Base-by-base conservation (phyloP, 1,140 invertebrate genomes). In the Phocides pigmalion region DNA sequence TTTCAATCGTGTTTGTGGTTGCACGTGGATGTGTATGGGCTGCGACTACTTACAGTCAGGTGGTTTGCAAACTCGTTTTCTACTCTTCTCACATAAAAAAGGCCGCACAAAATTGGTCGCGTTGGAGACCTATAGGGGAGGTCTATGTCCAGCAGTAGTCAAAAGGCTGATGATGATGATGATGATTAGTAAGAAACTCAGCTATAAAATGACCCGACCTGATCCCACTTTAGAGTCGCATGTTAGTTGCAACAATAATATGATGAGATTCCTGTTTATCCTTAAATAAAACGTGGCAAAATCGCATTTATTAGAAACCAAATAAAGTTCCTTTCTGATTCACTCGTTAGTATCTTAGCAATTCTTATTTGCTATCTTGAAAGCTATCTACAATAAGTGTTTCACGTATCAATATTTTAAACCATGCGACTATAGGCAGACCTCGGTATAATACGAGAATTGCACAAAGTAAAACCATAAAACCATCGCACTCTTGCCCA, bases 401-500 rank as follows among this genome's bases (percentile, higher is more conserved):
- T 54, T 47, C 51, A 64, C 70, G 62, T 74, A 80, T 72, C 75
- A 75, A 76, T 69, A 68, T 62, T 49, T 22, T 15, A 50, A 58
- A 58, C 19, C 22, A 25, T 66, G 53, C 64, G 39, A 64, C 70
- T 58, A 50, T 62, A 62, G 80, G 78, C 54, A 66, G 56, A 71
- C 79, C 63, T 68, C 53, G 50, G 42, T 51, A 87, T 81, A 90
- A 88, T 88, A 69, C 72, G 79, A 79, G 87, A 84, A 88, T 89
- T 89, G 82, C 85, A 82, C 84, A 89, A 89, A 76, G 75, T 70
- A 78, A 81, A 79, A 75, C 79, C 84, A 88, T 88, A 88, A 91
- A 91, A 82, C 84, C 81, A 88, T 89, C 76, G 83, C 72, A 64
- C 80, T 74, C 76, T 84, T 82, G 75, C 78, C 71, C 81, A 90